Evolutionary conservation across 1,140 invertebrate species (phyloP).

Genomic region (Saccostrea glomerata): DNA sequence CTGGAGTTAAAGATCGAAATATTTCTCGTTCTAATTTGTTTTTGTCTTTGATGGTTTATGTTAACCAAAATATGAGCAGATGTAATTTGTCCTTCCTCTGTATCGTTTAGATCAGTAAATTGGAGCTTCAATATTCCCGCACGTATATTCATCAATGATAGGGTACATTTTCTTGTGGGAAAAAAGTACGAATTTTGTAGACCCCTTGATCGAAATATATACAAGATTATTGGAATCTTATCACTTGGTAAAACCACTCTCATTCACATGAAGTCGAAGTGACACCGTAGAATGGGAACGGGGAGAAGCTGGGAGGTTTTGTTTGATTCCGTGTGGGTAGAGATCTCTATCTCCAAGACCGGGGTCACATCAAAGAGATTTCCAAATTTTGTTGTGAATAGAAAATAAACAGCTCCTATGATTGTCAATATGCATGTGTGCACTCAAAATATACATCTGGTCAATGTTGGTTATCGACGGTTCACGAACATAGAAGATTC

Average conservation of each 20-base stretch:
- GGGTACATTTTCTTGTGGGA: slow-evolving; percentile 6
- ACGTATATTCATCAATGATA: background rate
- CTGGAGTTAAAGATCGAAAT: no score
- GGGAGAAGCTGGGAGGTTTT: background rate
- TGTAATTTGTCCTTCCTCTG: background rate
- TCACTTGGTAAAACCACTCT: slow-evolving; percentile 10
- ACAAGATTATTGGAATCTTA: slow-evolving; percentile 32
- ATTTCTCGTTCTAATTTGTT: no score
- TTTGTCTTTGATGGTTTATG: background rate
- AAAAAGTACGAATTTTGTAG: slow-evolving; percentile 16
- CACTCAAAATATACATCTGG: background rate
- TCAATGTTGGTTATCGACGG: background rate
- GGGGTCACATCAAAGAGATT: slow-evolving; percentile 22
- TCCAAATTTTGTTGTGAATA: background rate
- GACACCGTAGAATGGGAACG: background rate
- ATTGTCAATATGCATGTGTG: background rate
- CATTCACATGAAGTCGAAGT: slow-evolving; percentile 5
- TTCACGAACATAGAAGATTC: no score
- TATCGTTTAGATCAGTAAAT: background rate
- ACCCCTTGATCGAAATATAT: slow-evolving; percentile 15
- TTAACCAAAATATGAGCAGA: background rate
- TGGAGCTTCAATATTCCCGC: background rate
- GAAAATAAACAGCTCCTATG: background rate
- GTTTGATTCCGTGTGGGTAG: background rate
- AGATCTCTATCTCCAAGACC: background rate